Evolutionary conservation across 2,113 vertebrate species (phyloP).

Genomic region (Pterocles burchelli): DNA sequence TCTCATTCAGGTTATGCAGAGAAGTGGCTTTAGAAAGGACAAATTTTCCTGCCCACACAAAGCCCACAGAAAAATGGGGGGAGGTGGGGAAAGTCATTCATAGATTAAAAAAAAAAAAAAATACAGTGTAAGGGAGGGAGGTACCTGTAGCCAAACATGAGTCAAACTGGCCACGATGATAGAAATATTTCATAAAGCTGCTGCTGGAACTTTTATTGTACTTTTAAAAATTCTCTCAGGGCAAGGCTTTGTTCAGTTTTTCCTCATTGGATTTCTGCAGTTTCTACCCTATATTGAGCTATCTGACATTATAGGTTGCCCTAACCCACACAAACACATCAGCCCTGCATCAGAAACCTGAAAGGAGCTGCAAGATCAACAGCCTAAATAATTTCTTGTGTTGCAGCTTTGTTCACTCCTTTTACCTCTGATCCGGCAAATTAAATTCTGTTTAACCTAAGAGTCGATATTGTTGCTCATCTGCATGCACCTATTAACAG

Average conservation of each 20-base stretch:
- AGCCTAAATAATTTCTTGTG: neutral
- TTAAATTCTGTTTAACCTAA: constrained; percentile 25
- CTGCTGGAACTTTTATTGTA: neutral
- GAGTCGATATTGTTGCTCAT: neutral
- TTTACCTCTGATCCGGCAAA: constrained; percentile 1
- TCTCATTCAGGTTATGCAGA: neutral
- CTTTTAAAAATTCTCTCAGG: neutral
- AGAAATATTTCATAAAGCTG: neutral
- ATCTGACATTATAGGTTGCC: neutral
- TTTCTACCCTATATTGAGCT: neutral
- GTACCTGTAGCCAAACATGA: neutral
- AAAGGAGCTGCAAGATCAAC: constrained; percentile 6
- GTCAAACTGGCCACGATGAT: neutral
- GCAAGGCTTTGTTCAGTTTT: constrained; percentile 1
- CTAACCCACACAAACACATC: neutral
- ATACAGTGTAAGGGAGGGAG: neutral
- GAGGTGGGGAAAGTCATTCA: neutral
- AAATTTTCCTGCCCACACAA: neutral
- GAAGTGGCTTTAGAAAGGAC: neutral
- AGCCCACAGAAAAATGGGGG: neutral
- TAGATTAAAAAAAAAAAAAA: neutral
- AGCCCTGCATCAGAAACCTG: neutral
- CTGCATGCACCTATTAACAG: neutral
- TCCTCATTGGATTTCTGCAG: neutral
- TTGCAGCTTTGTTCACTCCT: constrained; percentile 28